phyloP scores from a whole-genome alignment of 2,113 vertebrate species.

The Antechinus stuartii region DNA sequence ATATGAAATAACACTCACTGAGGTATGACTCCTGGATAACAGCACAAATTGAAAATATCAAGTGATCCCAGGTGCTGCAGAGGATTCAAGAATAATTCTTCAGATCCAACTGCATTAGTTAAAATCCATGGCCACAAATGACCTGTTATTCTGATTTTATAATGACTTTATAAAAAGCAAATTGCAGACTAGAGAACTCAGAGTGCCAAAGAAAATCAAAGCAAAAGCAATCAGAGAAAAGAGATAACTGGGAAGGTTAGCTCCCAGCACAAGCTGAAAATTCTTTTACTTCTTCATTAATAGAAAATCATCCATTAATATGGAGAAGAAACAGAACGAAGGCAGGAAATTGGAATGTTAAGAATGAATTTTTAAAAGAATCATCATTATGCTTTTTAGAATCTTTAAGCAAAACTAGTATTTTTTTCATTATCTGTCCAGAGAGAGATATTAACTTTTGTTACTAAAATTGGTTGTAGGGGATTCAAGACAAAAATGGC shows the following conservation, averaged over 20 bases:
- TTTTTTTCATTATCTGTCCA: conserved; percentile 60
- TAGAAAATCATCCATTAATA: conserved; percentile 48
- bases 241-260: conserved; percentile 48
- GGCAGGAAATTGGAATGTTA: conserved; percentile 59
- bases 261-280: conserved; percentile 39
- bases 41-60: conserved; percentile 9
- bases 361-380: conserved; percentile 2
- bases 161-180: background rate
- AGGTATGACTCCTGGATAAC: conserved; percentile 43
- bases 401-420: conserved; percentile 24
- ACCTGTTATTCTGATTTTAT: background rate
- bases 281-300: conserved; percentile 60
- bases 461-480: conserved; percentile 49
- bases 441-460: conserved; percentile 56
- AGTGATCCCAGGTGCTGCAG: conserved; percentile 59
- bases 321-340: conserved; percentile 58
- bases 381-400: conserved; percentile 22
- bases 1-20: conserved; percentile 57
- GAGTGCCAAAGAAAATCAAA: conserved; percentile 10
- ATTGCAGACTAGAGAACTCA: background rate
- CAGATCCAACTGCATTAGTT: conserved; percentile 5
- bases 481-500: too few species aligned
- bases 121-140: background rate
- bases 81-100: conserved; percentile 58
- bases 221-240: conserved; percentile 42